phyloP scores from a whole-genome alignment of 2,888 invertebrate species.

The Rhynchonema sp. region DNA sequence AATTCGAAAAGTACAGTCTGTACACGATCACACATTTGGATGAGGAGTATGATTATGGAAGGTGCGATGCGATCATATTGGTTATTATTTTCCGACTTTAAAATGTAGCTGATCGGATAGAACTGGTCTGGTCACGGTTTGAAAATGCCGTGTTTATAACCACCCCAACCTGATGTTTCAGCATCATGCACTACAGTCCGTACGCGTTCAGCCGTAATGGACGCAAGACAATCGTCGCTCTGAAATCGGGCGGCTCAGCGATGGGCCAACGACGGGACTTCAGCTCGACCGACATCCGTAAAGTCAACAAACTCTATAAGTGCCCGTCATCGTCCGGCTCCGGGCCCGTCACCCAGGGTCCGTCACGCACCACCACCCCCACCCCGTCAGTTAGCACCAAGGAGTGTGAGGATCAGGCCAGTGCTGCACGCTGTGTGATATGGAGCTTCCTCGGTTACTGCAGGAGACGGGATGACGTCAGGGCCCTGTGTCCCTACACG shows the following conservation, averaged over 20 bases:
- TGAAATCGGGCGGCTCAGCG: conserved; percentile 18
- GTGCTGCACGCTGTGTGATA: background rate
- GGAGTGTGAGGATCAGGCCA: background rate
- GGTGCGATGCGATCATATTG: too few relatives aligned
- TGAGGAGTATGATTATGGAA: conserved; percentile 8
- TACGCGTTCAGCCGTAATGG: conserved; percentile 20
- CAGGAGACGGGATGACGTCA: background rate
- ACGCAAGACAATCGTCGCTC: conserved; percentile 27
- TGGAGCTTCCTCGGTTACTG: conserved; percentile 11
- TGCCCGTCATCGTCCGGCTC: conserved; percentile 16
- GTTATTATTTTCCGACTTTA: too few relatives aligned
- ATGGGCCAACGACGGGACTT: conserved; percentile 32
- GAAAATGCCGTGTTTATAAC: too few relatives aligned
- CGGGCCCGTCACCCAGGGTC: background rate
- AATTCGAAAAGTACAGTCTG: conserved; percentile 25
- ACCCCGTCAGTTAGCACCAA: background rate
- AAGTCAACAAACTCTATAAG: conserved; percentile 31
- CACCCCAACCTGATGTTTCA: background rate
- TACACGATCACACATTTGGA: conserved; percentile 20
- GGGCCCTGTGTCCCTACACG: background rate
- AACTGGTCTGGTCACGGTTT: too few relatives aligned
- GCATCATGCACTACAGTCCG: conserved; percentile 27
- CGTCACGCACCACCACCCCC: background rate
- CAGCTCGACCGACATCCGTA: conserved; percentile 29
- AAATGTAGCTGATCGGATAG: too few relatives aligned